Base-by-base conservation (phyloP, 2,888 invertebrate genomes). In the Romanomermis culicivorax region DNA sequence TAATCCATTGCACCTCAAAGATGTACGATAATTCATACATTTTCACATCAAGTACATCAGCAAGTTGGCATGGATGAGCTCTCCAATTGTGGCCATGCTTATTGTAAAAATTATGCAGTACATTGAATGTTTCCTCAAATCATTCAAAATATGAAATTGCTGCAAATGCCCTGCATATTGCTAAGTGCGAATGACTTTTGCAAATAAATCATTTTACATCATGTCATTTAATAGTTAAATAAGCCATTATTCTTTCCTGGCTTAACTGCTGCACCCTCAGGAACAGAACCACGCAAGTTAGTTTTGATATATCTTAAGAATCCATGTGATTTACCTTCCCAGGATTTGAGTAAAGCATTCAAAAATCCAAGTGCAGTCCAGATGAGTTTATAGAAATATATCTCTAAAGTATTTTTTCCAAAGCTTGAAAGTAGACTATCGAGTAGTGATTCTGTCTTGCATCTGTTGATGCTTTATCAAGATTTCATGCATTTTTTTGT, bases 261-360 rank as follows among this genome's bases (percentile, higher is more conserved):
- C 50, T 25, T 50, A 7, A 50, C 50, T 25, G 50, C 50, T 23
- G 50, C 27, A 3, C 50, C 50, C 7, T 50, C 50, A 25, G 50
- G 26, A 7, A 27, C 50, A 25, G 26, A 50, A 26, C 25, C 50
- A 11, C 11, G 11, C 36, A 36, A 36, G 17, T 36, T 36, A 11
- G 7, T 7, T 7, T 17, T 7, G 11, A 36, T 7, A 36, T 36
- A 17, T 36, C 36, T 7, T 36, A 11, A 7, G 36, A 36, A 36
- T 36, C 36, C 36, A 11, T 36, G 36, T 17, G 7, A 36, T 11
- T 11, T 17, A 11, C 36, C 7, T 36, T 36, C 36, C 17, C 11
- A 36, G 17, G 36, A 7, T 11, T 17, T 11, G 7, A 17, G 17
- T 11, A 36, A 36, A 36, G 7, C 17, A 7, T 17, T 36, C 17